Percentiles rank a stretch among this genome's conserved stretches.
phyloP scores from a whole-genome alignment of 1,140 invertebrate species.

The Drosophila varians region DNA sequence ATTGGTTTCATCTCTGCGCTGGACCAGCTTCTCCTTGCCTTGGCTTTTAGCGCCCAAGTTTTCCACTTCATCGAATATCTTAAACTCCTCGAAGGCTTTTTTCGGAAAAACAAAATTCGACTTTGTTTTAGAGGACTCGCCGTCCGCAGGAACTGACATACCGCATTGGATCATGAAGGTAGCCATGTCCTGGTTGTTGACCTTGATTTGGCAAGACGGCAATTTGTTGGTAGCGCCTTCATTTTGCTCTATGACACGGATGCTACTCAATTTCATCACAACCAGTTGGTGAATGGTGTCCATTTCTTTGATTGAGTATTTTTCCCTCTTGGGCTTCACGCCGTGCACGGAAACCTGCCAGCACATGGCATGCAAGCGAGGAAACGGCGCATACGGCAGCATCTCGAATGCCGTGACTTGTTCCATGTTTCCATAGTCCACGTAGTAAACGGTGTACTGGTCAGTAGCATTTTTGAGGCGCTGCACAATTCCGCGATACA shows the following conservation, averaged over 20 bases:
- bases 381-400: slow-evolving; percentile 85
- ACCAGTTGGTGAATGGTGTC: slow-evolving; percentile 53
- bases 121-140: not conserved
- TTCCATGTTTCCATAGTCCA: slow-evolving; percentile 88
- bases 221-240: not conserved
- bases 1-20: not conserved
- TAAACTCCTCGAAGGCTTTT: slow-evolving; percentile 21
- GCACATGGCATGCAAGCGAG: slow-evolving; percentile 86
- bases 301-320: slow-evolving; percentile 27
- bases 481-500: slow-evolving; percentile 86
- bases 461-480: slow-evolving; percentile 48
- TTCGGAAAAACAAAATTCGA: not conserved
- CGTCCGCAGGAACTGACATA: slow-evolving; percentile 5
- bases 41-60: not conserved
- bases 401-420: slow-evolving; percentile 84
- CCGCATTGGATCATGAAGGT: slow-evolving; percentile 39
- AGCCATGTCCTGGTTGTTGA: slow-evolving; percentile 43
- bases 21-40: too few species aligned
- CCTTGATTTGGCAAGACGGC: slow-evolving; percentile 46
- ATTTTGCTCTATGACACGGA: slow-evolving; percentile 34
- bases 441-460: slow-evolving; percentile 85
- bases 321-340: slow-evolving; percentile 76
- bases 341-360: slow-evolving; percentile 84
- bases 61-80: slow-evolving; percentile 41
- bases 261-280: slow-evolving; percentile 59